A percentile compares a stretch with the other conserved stretches of the same genome.
phyloP scores from a whole-genome alignment of 2,113 vertebrate genomes.

The Hippocampus zosterae region DNA sequence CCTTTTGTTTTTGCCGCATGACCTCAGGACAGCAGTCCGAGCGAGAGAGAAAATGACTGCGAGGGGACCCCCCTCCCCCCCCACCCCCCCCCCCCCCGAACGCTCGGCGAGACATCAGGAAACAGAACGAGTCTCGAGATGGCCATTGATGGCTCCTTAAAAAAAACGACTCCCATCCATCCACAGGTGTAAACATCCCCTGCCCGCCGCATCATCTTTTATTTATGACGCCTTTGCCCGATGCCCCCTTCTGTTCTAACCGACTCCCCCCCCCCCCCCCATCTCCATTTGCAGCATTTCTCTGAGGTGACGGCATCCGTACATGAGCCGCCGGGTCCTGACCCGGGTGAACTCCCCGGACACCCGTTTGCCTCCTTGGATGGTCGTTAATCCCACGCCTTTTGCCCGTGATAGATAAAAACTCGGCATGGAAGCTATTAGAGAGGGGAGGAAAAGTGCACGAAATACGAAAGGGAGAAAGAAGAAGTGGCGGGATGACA shows the following conservation, averaged over 20 bases:
- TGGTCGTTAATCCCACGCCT: constrained; percentile 33
- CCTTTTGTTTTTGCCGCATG: constrained; percentile 11
- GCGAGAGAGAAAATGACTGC: not conserved
- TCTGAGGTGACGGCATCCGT: constrained; percentile 34
- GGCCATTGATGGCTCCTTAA: not conserved
- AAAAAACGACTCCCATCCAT: not conserved
- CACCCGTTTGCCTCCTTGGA: constrained; percentile 24
- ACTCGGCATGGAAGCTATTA: constrained; percentile 30
- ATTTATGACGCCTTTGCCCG: not conserved
- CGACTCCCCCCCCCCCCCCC: not conserved
- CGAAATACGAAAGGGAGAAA: constrained; percentile 9
- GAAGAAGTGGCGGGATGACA: not conserved
- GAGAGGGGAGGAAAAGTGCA: constrained; percentile 1
- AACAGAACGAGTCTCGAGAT: constrained; percentile 15
- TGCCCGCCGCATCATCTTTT: not conserved
- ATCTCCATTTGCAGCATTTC: constrained; percentile 33
- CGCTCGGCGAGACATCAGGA: constrained; percentile 12
- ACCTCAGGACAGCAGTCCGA: constrained; percentile 25
- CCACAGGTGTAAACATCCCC: not conserved
- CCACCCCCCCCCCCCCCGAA: not conserved
- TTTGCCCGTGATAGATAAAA: constrained; percentile 19
- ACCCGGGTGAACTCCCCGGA: constrained; percentile 43
- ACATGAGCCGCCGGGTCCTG: constrained; percentile 19
- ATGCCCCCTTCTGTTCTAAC: not conserved
- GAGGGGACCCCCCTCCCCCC: no score